phyloP scores from a whole-genome alignment of 2,113 vertebrate genomes.

The Mirounga angustirostris region DNA sequence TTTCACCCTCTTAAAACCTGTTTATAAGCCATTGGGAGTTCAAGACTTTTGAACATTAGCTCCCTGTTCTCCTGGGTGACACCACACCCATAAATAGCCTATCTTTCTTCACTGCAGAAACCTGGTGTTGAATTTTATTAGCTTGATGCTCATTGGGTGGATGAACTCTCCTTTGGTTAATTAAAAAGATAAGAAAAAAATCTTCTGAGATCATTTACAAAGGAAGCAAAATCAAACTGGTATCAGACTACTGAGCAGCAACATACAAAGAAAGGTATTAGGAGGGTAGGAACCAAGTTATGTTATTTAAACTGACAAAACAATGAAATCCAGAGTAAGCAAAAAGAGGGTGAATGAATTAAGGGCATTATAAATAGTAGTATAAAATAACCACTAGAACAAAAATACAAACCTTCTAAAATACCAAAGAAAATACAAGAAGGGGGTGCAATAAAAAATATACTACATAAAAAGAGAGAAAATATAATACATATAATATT shows the following conservation, averaged over 20 bases:
- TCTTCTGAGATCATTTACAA: neutral
- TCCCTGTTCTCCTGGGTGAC: neutral
- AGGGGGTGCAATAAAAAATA: neutral
- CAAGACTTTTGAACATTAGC: neutral
- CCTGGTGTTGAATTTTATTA: neutral
- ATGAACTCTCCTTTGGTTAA: neutral
- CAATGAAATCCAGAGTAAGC: neutral
- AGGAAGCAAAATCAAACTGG: neutral
- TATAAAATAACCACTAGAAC: neutral
- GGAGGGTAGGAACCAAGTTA: neutral
- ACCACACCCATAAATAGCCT: neutral
- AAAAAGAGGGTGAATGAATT: neutral
- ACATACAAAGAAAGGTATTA: neutral
- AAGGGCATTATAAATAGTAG: neutral
- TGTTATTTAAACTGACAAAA: neutral
- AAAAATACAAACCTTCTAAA: neutral
- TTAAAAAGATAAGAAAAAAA: neutral
- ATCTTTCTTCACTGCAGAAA: neutral
- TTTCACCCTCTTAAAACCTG: neutral
- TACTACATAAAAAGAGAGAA: neutral
- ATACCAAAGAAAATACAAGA: neutral
- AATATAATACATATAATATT: neutral
- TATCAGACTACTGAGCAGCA: neutral
- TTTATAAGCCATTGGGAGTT: neutral
- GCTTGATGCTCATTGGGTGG: neutral